Conservation (phyloP, 2,888 invertebrate species). For the Tricholauxania praeusta region DNA sequence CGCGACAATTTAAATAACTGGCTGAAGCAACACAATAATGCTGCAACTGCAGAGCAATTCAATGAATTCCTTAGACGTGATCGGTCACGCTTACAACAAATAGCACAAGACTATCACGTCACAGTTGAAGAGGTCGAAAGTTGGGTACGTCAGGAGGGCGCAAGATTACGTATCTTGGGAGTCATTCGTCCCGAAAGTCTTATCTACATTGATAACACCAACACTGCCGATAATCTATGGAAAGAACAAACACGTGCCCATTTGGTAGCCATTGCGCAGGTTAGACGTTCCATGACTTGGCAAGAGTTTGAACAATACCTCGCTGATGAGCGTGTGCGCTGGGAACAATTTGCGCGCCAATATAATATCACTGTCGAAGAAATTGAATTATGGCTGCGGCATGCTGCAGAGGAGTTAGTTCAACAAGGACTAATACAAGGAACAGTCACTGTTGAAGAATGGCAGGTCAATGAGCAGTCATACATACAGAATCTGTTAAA, state of each 20-base stretch:
- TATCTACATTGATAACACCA: slow-evolving; percentile 44
- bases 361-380: slow-evolving; percentile 58
- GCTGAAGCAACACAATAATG: slow-evolving; percentile 56
- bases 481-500: slow-evolving; percentile 58
- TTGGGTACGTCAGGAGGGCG: slow-evolving; percentile 62
- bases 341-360: slow-evolving; percentile 57
- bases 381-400: slow-evolving; percentile 57
- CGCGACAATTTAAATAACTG: slow-evolving; percentile 57
- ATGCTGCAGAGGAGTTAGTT: slow-evolving; percentile 51
- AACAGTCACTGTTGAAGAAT: slow-evolving; percentile 50
- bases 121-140: slow-evolving; percentile 62
- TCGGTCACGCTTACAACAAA: slow-evolving; percentile 54
- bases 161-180: slow-evolving; percentile 56
- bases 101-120: slow-evolving; percentile 60
- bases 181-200: slow-evolving; percentile 52
- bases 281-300: slow-evolving; percentile 54
- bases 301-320: slow-evolving; percentile 59
- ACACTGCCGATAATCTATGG: slow-evolving; percentile 53
- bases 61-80: slow-evolving; percentile 58
- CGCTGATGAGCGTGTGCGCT: slow-evolving; percentile 50
- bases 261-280: slow-evolving; percentile 51
- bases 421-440: slow-evolving; percentile 54
- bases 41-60: slow-evolving; percentile 56
- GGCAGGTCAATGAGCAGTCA: slow-evolving; percentile 57
- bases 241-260: slow-evolving; percentile 54